A percentile compares a stretch with the other conserved stretches of the same genome.
Conservation (phyloP, 2,888 invertebrate species). For the Oxyteleia sp. region DNA sequence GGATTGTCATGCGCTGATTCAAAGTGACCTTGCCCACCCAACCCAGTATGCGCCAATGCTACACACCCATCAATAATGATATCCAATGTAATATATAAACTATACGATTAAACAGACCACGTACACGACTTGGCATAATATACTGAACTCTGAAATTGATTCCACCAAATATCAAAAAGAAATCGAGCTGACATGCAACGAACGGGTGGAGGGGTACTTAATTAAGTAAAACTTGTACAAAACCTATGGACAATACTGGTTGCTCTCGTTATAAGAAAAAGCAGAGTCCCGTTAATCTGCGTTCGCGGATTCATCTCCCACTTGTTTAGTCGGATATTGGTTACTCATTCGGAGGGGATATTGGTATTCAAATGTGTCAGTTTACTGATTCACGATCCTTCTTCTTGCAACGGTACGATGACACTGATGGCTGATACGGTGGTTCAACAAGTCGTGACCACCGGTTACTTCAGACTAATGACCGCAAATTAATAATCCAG, state of each 20-base stretch:
- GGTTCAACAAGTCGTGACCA: too few relatives aligned
- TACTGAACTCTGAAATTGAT: constrained; percentile 3
- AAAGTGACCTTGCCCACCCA: not conserved
- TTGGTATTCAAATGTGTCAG: constrained; percentile 87
- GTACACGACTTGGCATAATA: constrained; percentile 2
- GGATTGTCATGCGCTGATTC: constrained; percentile 48
- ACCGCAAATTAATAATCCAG: too few relatives aligned
- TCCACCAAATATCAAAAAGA: constrained; percentile 73
- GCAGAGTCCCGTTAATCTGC: constrained; percentile 50
- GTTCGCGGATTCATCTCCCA: constrained; percentile 49
- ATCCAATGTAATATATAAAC: constrained; percentile 8
- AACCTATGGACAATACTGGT: constrained; percentile 43
- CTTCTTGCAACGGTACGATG: constrained; percentile 53
- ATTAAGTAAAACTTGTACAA: constrained; percentile 57
- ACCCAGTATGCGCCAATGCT: constrained; percentile 17
- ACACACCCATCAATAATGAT: constrained; percentile 7
- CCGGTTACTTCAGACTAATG: too few relatives aligned
- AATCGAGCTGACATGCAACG: constrained; percentile 79
- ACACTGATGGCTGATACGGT: constrained; percentile 48
- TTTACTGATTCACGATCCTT: constrained; percentile 73
- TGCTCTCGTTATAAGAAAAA: constrained; percentile 53
- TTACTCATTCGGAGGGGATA: constrained; percentile 72
- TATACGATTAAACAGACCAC: constrained; percentile 1
- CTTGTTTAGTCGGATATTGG: constrained; percentile 39
- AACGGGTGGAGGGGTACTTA: too few relatives aligned